Evolutionary conservation across 2,113 vertebrate species (phyloP).

Genomic region (Machaerirhynchus nigripectus): DNA sequence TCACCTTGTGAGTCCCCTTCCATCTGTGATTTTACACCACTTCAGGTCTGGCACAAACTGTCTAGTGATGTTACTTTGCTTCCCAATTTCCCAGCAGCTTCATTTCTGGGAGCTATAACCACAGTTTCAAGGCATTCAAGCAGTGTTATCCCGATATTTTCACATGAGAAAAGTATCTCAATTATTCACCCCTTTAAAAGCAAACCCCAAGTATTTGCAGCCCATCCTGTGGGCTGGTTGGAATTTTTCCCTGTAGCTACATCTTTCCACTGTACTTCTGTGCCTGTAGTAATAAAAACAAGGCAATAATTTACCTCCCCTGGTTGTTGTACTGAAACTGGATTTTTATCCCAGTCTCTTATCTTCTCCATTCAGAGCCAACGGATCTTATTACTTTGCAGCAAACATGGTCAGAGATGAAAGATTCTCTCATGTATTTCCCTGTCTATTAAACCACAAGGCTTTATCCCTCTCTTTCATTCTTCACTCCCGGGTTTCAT

Average conservation of each 20-base stretch:
- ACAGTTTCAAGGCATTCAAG: neutral
- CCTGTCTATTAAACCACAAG: slow-evolving; percentile 60
- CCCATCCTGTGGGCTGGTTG: neutral
- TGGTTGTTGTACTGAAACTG: slow-evolving; percentile 10
- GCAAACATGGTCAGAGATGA: slow-evolving; percentile 69
- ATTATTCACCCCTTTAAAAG: neutral
- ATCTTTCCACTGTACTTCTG: neutral
- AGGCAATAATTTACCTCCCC: slow-evolving; percentile 50
- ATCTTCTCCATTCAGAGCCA: slow-evolving; percentile 67
- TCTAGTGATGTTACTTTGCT: neutral
- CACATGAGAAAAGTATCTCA: neutral
- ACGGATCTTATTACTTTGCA: slow-evolving; percentile 63
- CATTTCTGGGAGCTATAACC: neutral
- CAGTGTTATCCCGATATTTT: neutral
- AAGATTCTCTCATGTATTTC: slow-evolving; percentile 69
- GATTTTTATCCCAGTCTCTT: slow-evolving; percentile 63
- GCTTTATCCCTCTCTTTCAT: slow-evolving; percentile 59
- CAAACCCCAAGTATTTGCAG: neutral
- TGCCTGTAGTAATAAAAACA: slow-evolving; percentile 31
- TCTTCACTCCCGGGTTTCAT: slow-evolving; percentile 63
- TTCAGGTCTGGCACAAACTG: neutral
- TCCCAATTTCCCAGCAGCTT: neutral
- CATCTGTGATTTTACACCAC: neutral
- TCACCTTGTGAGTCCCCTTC: neutral
- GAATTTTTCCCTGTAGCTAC: neutral